Evolutionary conservation across 1,140 invertebrate genomes (phyloP), one percentile per base, ranked within the genome.

Genomic region (Habropoda laboriosa): DNA sequence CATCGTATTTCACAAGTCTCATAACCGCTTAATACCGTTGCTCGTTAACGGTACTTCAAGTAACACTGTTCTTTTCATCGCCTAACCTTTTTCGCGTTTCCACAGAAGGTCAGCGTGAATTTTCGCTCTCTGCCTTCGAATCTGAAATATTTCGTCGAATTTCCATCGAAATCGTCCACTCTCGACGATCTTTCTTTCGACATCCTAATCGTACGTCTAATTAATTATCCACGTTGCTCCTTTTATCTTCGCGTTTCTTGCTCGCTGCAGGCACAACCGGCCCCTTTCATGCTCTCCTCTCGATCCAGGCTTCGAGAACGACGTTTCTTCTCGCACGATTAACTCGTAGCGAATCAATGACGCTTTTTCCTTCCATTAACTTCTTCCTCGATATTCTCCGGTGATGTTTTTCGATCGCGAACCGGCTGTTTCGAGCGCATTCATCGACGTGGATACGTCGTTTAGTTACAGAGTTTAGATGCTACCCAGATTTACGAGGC

Each of bases 151-250:
- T 67, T n/a, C 21, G 27, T 13, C n/a, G 6, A n/a, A n/a, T n/a
- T 24, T 18, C 16, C 12, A 63, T 27, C n/a, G 35, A 30, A 45
- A 63, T 45, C 40, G 30, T 45, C 40, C 40, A 13, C 12, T 18
- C 27, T 13, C 24, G 27, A 38, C 32, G 1, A 35, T 24, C n/a
- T n/a, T 68, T 68, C 49, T 38, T 38, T 53, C 30, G 66, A 27
- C 0, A 7, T 38, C 16, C 3, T 40, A 30, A 63, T 45, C 3
- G 8, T 8, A 21, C 32, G 32, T 72, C 27, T 27, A 35, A 73
- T 73, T 61, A 73, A 73, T 60, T 60, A 60, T 73, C n/a, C 5
- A 60, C 30, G 55, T 47, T 27, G n/a, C 38, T 47, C 10, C 4
- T 45, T 58, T 16, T 21, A 21, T 60, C 47, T 72, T 47, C 57